A percentile compares a stretch with the other conserved stretches of the same genome.
These are phyloP conservation scores for Sialis fuliginosa DNA, from an alignment of 2,888 invertebrate species.

Conservation along the genomic window DNA sequence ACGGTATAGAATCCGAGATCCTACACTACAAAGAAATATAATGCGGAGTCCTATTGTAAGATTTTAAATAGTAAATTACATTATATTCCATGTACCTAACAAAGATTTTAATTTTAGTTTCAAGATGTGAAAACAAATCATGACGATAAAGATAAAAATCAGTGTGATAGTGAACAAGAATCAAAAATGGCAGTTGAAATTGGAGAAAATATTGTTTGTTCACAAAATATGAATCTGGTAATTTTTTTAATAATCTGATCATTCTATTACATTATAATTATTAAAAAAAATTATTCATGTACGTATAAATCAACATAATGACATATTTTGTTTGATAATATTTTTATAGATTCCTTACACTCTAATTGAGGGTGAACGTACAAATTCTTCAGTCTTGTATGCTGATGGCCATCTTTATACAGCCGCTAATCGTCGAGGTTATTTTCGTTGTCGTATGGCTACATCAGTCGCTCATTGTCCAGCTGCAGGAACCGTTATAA, in stretches of 20 bases:
- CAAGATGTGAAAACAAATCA: background rate
- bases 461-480: slow-evolving; percentile 1
- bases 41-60: slow-evolving; percentile 1
- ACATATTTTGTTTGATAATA: background rate
- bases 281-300: too few relatives aligned
- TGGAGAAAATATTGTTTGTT: slow-evolving; percentile 2
- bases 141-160: background rate
- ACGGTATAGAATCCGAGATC: slow-evolving; percentile 1
- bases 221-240: slow-evolving; percentile 2
- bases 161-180: background rate
- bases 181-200: slow-evolving; percentile 4
- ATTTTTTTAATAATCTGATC: background rate
- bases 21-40: slow-evolving; percentile 4
- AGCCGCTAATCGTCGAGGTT: slow-evolving; percentile 2
- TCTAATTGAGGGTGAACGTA: slow-evolving; percentile 5
- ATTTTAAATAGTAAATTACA: background rate
- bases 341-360: background rate
- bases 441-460: slow-evolving; percentile 5
- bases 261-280: too few relatives aligned
- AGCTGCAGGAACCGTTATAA: slow-evolving; percentile 2
- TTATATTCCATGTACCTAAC: background rate
- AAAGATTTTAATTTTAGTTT: background rate
- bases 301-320: too few relatives aligned
- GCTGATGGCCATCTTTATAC: slow-evolving; percentile 4
- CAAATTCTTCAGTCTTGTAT: slow-evolving; percentile 2